Base-by-base conservation (phyloP, 2,113 vertebrate genomes). In the Leucosticte australis region DNA sequence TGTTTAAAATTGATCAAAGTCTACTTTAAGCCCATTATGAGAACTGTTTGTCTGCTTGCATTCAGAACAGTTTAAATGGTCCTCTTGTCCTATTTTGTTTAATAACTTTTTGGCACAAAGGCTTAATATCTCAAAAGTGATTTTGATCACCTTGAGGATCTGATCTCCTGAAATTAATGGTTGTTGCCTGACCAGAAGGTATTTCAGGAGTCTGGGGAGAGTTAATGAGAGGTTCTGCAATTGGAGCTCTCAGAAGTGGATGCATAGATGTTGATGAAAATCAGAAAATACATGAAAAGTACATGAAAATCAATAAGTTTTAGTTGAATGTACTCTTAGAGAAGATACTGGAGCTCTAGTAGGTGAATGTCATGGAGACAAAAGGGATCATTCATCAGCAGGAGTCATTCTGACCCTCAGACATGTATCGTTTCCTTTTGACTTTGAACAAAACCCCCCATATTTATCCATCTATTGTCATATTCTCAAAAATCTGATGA, bases 401-500 rank as follows among this genome's bases (percentile, higher is more conserved):
- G 67, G 52, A 73, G 63, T 85, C 92, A 90, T 92, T 94, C 68
- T 77, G 60, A 55, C 1, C 0, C 20, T 89, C 81, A 85, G 82
- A 86, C 68, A 62, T 69, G 26, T 63, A 56, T 70, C 3, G 9
- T 81, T 96, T 81, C 47, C 31, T 56, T 81, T 84, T 75, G 60
- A 67, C 64, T 69, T 77, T 8, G 33, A 15, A 10, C 52, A 53
- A 47, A 52, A 19, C 3, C 5, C 21, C 22, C 14, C 5, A 5
- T 92, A 27, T 84, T 85, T 93, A 47, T 92, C 68, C 90, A 96
- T 93, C 85, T 94, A 0, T 39, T 84, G n/a, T 57, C 86, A 93
- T 46, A n/a, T 64, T 65, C 37, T 62, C 75, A 65, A 77, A 92
- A 86, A 47, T 81, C 27, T n/a, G 41, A 15, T 93, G n/a, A 42